Conservation (phyloP, 35 echinoderm and acorn worm genomes). For the Anneissia japonica region DNA sequence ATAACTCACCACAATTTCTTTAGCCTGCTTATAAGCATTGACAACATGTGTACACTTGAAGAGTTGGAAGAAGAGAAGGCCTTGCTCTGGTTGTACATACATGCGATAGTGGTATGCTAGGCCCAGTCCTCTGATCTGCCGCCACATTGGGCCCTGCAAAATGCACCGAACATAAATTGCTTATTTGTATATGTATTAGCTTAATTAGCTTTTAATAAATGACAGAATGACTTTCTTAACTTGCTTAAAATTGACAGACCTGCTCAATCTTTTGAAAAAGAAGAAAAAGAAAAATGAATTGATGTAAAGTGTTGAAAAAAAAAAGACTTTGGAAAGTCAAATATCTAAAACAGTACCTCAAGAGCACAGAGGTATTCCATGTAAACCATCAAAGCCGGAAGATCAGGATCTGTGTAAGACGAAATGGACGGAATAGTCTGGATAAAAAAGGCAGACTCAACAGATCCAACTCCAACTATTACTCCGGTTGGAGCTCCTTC, state of each 20-base stretch:
- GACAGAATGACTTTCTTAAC: not conserved
- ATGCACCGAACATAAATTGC: too few relatives aligned
- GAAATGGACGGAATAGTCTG: conserved; percentile 70
- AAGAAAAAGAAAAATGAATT: too few relatives aligned
- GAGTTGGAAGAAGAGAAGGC: conserved; percentile 79
- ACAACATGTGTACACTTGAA: conserved; percentile 97
- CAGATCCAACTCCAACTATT: conserved; percentile 88
- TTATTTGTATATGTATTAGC: too few relatives aligned
- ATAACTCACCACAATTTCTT: conserved; percentile 76
- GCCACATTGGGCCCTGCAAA: conserved; percentile 84
- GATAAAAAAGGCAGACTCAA: conserved; percentile 84
- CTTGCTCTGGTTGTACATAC: conserved; percentile 73
- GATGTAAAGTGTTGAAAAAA: not conserved
- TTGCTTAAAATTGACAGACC: too few relatives aligned
- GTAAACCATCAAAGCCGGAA: conserved; percentile 94
- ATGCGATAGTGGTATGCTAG: conserved; percentile 96
- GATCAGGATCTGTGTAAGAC: conserved; percentile 54
- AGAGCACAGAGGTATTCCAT: conserved; percentile 94
- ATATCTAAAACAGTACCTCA: conserved; percentile 44
- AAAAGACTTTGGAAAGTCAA: not conserved
- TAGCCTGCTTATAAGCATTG: conserved; percentile 88
- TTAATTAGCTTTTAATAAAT: not conserved
- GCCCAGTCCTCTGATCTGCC: conserved; percentile 90
- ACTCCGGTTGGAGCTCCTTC: conserved; percentile 24
- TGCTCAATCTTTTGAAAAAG: too few relatives aligned